Base-by-base conservation (phyloP, 92 coral and sea anemone species). In the Heliopora coerulea region DNA sequence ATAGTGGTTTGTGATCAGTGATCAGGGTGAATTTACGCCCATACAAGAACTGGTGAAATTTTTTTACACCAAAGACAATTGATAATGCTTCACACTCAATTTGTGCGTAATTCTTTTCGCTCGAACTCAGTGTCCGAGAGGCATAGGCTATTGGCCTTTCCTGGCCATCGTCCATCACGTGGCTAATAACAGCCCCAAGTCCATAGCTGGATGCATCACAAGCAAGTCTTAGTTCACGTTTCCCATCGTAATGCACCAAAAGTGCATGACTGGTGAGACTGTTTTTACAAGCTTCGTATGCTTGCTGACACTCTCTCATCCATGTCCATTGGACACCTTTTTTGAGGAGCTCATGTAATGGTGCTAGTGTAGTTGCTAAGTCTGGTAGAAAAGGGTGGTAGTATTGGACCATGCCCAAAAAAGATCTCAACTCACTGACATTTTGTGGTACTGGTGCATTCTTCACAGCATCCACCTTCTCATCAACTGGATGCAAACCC, bases 301-400 rank as follows among this genome's bases (percentile, higher is more conserved):
- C 58, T 50, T 50, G 6, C 17, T 50, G 9, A 19, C 58, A 50
- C 4, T 5, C 26, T 6, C 6, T 3, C 20, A 23, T 50, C 58
- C 58, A 50, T 3, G n/a, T 5, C 58, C 58, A 50, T 5, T 50
- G 58, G 6, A 4, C 11, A 5, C 17, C 17, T 19, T 50, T 50
- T 61, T 61, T 20, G 2, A 61, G 17, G 26, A 61, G 17, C 5
- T 26, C 40, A 15, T 61, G 12, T 25, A 61, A 61, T 8, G 68
- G 68, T 3, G 25, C 1, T n/a, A 61, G 44, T 6, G 30, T 15
- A 14, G 44, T 61, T 29, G 68, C 17, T 42, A 61, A 1, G 17
- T 61, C 30, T 28, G 68, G 68, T 3, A 61, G 13, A 61, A 61
- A 61, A 10, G 26, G 26, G 44, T n/a, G 44, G 30, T 61, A 61